Evolutionary conservation across 2,888 invertebrate genomes (phyloP), one percentile per base, ranked within the genome.

Genomic region (Tyria jacobaeae): DNA sequence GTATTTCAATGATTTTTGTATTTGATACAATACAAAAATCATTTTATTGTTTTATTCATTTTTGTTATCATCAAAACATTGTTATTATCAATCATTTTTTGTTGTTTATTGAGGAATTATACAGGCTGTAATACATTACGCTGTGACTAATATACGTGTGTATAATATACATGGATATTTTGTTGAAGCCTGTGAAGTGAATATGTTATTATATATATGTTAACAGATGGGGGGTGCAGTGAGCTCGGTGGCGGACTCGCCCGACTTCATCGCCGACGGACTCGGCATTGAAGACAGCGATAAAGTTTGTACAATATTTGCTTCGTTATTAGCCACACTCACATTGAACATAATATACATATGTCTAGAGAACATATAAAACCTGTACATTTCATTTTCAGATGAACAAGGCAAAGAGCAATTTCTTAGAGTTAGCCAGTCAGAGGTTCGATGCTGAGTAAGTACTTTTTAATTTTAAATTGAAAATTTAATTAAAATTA

Each of bases 361-460:
- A 12, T 53, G n/a, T 25, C 24, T 3, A 31, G 27, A 6, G 1
- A 41, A 41, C 3, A 27, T 17, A 54, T 27, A n/a, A n/a, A 41
- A 31, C 12, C 17, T n/a, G 15, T 24, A 3, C 24, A 56, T 24
- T 55, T 15, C 31, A 34, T 17, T 77, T 81, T 9, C 80, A 86
- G 85, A 70, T 77, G 70, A 64, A 63, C 25, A 64, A 64, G 10
- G 80, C 83, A 2, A 78, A 81, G 66, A 84, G 71, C 54, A 80
- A 73, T 39, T 91, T 90, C 81, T 57, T 89, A 62, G 84, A 89
- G 64, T 56, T 87, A 31, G 86, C 85, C n/a, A 79, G 67, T 34
- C 85, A 86, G 57, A 78, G 87, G 39, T 89, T 87, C 57, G 81
- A 80, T 34, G 87, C 85, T n/a, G 86, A 89, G 91, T 91, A 60